These are phyloP conservation scores for Achroia grisella DNA, from an alignment of 1,140 invertebrate species.

Conservation along the genomic window DNA sequence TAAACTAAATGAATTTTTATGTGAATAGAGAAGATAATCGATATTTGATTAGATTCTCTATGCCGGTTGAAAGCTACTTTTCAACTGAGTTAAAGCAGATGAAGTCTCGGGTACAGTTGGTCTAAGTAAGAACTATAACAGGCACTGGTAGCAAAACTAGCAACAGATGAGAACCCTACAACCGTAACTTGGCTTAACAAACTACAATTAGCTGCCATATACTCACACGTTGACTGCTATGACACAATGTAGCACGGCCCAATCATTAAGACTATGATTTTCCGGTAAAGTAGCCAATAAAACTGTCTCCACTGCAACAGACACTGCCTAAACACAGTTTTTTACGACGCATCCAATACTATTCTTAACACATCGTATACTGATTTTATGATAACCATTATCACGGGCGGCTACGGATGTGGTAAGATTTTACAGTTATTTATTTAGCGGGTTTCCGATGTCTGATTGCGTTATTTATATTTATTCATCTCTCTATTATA, in stretches of 20 bases:
- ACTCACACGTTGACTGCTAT: too few relatives aligned
- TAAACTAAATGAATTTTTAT: too few relatives aligned
- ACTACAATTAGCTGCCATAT: too few relatives aligned
- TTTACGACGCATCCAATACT: slow-evolving; percentile 38
- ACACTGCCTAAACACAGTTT: slow-evolving; percentile 36
- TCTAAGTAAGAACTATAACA: too few relatives aligned
- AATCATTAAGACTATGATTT: slow-evolving; percentile 26
- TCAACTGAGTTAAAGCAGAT: too few relatives aligned
- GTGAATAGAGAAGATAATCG: too few relatives aligned
- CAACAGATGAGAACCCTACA: too few relatives aligned
- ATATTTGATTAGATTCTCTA: too few relatives aligned
- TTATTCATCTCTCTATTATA: slow-evolving; percentile 5
- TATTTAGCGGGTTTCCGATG: slow-evolving; percentile 48
- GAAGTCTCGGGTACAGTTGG: too few relatives aligned
- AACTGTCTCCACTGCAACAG: slow-evolving; percentile 48
- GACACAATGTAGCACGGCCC: slow-evolving; percentile 5
- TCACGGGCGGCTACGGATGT: slow-evolving; percentile 44
- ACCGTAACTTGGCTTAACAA: too few relatives aligned
- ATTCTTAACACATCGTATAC: slow-evolving; percentile 40
- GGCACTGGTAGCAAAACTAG: too few relatives aligned
- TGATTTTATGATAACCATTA: slow-evolving; percentile 53
- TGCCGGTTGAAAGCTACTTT: too few relatives aligned
- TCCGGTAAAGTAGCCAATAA: slow-evolving; percentile 40
- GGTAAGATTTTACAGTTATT: slow-evolving; percentile 45
- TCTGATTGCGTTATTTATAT: neutral